Conservation (phyloP, 2,113 vertebrate species). For the Mellivora capensis region DNA sequence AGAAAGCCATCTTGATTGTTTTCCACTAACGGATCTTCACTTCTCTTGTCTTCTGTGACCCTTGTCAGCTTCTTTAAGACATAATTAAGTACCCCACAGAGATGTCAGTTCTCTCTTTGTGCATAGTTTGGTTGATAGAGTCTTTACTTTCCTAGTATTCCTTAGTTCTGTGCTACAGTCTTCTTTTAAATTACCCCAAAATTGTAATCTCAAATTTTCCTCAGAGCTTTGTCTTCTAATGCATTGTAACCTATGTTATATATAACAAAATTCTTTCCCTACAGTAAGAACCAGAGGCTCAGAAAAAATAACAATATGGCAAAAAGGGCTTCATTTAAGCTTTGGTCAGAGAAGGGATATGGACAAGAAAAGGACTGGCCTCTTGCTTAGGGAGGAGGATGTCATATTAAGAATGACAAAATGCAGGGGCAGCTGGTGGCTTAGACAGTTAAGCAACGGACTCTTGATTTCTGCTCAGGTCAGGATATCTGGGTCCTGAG, state of each 20-base stretch:
- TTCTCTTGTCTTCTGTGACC: neutral
- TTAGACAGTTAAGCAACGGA: neutral
- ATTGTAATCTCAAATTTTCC: neutral
- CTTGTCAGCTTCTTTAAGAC: neutral
- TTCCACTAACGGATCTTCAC: neutral
- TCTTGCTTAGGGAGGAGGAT: neutral
- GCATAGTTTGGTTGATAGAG: neutral
- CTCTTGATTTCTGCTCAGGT: neutral
- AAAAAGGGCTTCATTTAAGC: neutral
- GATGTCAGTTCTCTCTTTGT: neutral
- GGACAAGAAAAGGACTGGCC: neutral
- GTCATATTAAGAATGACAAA: neutral
- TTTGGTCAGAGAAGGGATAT: neutral
- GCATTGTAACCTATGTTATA: neutral
- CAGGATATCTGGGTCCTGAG: neutral
- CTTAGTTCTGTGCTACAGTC: neutral
- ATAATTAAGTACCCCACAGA: neutral
- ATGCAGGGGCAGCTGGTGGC: neutral
- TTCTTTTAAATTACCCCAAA: neutral
- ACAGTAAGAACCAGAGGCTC: neutral
- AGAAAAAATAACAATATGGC: neutral
- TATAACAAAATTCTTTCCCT: neutral
- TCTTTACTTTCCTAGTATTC: neutral
- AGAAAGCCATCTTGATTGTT: neutral
- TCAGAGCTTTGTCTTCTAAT: neutral